Evolutionary conservation across 2,797 vertebrate species (phyloP), one percentile per base, ranked within the genome.

Genomic region (Microtus obscurus): DNA sequence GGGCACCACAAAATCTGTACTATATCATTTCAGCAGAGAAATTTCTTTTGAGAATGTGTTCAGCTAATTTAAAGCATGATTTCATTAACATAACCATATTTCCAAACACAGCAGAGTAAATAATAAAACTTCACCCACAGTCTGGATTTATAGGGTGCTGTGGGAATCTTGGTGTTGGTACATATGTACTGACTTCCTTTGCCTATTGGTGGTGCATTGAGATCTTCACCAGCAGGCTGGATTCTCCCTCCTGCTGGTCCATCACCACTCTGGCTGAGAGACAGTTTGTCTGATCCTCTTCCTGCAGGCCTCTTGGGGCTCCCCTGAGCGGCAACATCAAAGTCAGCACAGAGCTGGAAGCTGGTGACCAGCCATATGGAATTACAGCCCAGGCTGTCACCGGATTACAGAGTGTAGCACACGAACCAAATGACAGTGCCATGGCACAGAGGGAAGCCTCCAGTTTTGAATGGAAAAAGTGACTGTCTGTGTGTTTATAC

Each of bases 51-150:
- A 96, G 97, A 97, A 87, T 97, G 96, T 85, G 91, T 94, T 97
- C 34, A 53, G 89, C 95, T 97, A 97, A 98, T 97, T 96, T 95
- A 97, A 98, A 98, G 96, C 97, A 97, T 96, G 94, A 96, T 97
- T 97, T 93, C 93, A 96, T 98, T 97, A 97, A 92, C 91, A 94
- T 97, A 96, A 92, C 76, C 93, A 34, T 96, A 92, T 93, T 95
- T 96, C 94, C 90, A 94, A 93, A 96, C 53, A 78, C n/a, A 87
- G 88, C 79, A 69, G 94, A 96, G 71, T 34, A 87, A 94, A 95
- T 95, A 76, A 80, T 91, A 90, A 92, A 97, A 86, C 79, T 69
- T 97, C 43, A 77, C 89, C 90, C 89, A 81, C 40, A 2, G 76
- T 91, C 82, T n/a, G 65, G 45, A 82, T 92, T 96, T 92, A 83